These are phyloP conservation scores for Balearica regulorum DNA, from an alignment of 2,797 vertebrate genomes.

Conservation along the genomic window DNA sequence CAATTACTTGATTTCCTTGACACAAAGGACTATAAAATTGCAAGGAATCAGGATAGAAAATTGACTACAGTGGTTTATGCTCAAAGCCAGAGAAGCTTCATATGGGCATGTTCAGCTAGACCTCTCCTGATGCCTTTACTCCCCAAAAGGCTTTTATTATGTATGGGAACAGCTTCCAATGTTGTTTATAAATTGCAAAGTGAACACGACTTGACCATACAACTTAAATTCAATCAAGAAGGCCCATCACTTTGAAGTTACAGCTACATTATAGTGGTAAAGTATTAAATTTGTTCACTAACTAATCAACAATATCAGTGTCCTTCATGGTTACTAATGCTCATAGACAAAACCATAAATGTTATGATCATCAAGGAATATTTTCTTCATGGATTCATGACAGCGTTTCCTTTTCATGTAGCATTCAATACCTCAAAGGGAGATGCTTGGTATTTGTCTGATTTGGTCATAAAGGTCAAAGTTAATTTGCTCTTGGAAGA, in stretches of 20 bases:
- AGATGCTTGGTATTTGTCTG: background rate
- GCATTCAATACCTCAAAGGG: background rate
- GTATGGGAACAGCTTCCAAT: background rate
- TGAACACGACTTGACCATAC: background rate
- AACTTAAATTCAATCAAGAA: background rate
- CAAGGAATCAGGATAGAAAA: background rate
- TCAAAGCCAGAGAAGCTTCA: background rate
- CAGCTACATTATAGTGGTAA: background rate
- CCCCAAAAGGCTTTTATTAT: background rate
- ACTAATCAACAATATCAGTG: background rate
- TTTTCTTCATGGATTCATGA: background rate
- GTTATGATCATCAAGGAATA: background rate
- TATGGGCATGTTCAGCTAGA: background rate
- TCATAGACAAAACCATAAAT: background rate
- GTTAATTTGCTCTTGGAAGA: background rate
- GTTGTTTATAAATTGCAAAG: background rate
- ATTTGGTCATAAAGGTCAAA: background rate
- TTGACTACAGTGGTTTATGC: background rate
- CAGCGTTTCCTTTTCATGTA: background rate
- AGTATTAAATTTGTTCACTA: background rate
- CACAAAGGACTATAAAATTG: background rate
- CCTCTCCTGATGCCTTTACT: background rate
- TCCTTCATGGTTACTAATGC: background rate
- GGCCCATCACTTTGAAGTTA: background rate
- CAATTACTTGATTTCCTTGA: background rate